Conservation (phyloP, 1,140 invertebrate genomes). For the Tetragonula clypearis region DNA sequence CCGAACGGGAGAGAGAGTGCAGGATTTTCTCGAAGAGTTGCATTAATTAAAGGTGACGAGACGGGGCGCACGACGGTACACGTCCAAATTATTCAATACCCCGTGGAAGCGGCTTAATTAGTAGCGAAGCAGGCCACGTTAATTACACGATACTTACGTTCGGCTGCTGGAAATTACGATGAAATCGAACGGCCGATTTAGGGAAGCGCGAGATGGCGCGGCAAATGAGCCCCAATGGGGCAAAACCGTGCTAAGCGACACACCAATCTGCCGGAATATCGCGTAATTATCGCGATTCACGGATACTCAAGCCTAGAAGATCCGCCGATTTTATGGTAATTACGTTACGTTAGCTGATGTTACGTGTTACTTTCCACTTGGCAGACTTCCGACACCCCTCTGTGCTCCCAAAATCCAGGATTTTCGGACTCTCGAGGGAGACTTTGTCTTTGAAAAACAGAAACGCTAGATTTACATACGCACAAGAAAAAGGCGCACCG, state of each 20-base stretch:
- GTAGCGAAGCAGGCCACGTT: background rate
- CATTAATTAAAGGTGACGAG: slow-evolving; percentile 17
- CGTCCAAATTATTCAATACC: slow-evolving; percentile 31
- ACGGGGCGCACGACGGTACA: background rate
- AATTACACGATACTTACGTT: slow-evolving; percentile 39
- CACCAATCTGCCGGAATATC: slow-evolving; percentile 63
- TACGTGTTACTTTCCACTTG: background rate
- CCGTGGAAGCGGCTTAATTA: slow-evolving; percentile 34
- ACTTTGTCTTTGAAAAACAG: too few relatives aligned
- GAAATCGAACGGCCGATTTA: slow-evolving; percentile 56
- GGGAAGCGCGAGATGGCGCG: slow-evolving; percentile 32
- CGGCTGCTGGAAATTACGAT: slow-evolving; percentile 44
- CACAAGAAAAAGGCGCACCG: too few relatives aligned
- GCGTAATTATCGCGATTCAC: slow-evolving; percentile 59
- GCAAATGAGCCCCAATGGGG: slow-evolving; percentile 55
- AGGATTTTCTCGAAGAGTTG: slow-evolving; percentile 7
- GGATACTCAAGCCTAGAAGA: slow-evolving; percentile 24
- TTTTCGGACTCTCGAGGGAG: too few relatives aligned
- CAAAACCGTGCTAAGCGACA: slow-evolving; percentile 52
- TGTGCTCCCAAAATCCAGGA: background rate
- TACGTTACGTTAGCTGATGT: slow-evolving; percentile 2
- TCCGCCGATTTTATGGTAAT: slow-evolving; percentile 57
- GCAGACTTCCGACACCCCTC: background rate
- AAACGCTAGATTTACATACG: too few relatives aligned
- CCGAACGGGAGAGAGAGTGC: background rate